Evolutionary conservation across 2,888 invertebrate species (phyloP).

Genomic region (Spisula solida): DNA sequence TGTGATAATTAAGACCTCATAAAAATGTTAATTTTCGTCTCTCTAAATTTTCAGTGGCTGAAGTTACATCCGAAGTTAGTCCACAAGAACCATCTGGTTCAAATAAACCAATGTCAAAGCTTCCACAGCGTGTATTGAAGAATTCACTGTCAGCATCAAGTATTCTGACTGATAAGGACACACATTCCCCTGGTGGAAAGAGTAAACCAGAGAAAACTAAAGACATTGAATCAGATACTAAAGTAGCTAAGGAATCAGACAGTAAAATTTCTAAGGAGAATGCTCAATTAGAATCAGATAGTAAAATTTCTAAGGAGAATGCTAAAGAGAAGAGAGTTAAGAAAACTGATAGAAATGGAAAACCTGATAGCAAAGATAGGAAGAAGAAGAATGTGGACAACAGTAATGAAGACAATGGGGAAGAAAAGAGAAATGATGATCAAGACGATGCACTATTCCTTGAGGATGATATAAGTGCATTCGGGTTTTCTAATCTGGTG

Average conservation of each 20-base stretch:
- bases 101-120: conserved; percentile 26
- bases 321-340: not conserved
- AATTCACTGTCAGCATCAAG: not conserved
- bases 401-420: not conserved
- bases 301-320: conserved; percentile 1
- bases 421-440: not conserved
- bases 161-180: not conserved
- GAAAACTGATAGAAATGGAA: not conserved
- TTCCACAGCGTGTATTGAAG: conserved; percentile 55
- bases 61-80: conserved; percentile 18
- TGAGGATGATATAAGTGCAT: conserved; percentile 48
- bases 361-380: not conserved
- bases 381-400: not conserved
- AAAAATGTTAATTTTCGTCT: not conserved
- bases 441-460: not conserved
- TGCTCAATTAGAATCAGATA: not conserved
- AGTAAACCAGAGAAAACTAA: conserved; percentile 11
- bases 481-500: conserved; percentile 58
- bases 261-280: not conserved
- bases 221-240: not conserved
- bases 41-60: conserved; percentile 37
- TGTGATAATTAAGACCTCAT: too few species aligned
- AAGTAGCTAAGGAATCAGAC: not conserved
- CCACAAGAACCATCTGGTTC: not conserved
- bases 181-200: not conserved